A percentile compares a stretch with the other conserved stretches of the same genome.
These are phyloP conservation scores for Portevinia maculata DNA, from an alignment of 2,888 invertebrate genomes.

Conservation along the genomic window DNA sequence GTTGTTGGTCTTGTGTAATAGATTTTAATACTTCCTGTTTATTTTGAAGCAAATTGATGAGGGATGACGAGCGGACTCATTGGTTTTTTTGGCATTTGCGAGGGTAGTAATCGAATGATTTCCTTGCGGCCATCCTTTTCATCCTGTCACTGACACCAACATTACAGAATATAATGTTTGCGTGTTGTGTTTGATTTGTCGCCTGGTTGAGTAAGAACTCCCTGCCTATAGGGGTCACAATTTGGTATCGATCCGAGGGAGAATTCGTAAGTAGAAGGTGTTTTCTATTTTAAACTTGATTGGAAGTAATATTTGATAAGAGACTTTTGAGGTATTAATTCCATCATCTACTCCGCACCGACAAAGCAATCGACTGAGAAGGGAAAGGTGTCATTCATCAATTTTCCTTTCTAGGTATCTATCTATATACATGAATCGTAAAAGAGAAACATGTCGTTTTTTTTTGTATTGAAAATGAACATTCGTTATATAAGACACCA, in stretches of 20 bases:
- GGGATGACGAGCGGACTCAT: constrained; percentile 4
- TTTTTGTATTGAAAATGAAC: neutral
- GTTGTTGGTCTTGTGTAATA: constrained; percentile 59
- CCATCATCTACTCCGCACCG: neutral
- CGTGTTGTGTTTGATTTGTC: constrained; percentile 61
- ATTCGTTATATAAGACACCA: neutral
- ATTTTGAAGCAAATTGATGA: constrained; percentile 51
- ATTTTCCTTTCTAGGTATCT: too few species aligned
- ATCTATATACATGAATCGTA: too few species aligned
- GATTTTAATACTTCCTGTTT: constrained; percentile 68
- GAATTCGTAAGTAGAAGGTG: constrained; percentile 10
- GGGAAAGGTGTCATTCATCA: constrained; percentile 16
- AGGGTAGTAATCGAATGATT: constrained; percentile 54
- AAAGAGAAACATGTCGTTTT: neutral
- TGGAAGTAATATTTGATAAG: constrained; percentile 47
- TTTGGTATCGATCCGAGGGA: constrained; percentile 35
- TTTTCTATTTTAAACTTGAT: constrained; percentile 43
- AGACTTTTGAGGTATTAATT: constrained; percentile 25
- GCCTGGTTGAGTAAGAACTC: constrained; percentile 42
- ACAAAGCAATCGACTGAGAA: too few species aligned
- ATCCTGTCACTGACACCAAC: constrained; percentile 38
- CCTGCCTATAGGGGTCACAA: constrained; percentile 22
- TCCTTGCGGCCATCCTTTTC: constrained; percentile 27
- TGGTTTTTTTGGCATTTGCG: constrained; percentile 36
- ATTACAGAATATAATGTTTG: constrained; percentile 49